Evolutionary conservation across 2,113 vertebrate species (phyloP).

Genomic region (cattle (Bos taurus)): DNA sequence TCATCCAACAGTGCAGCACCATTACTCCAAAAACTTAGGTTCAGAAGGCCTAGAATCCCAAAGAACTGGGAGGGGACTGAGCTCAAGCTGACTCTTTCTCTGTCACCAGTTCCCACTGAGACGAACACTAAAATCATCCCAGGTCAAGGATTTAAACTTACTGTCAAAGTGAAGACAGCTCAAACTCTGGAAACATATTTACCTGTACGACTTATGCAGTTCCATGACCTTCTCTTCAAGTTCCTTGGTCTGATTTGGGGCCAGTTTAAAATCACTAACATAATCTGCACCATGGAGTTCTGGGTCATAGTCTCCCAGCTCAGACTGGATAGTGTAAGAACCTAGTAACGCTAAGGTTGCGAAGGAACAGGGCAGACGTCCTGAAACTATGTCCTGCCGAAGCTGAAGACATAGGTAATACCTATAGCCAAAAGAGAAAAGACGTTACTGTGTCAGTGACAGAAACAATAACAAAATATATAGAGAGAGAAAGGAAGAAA

Average conservation of each 20-base stretch:
- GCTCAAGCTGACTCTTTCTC: not conserved
- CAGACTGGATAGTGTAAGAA: constrained; percentile 96
- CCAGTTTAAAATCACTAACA: constrained; percentile 91
- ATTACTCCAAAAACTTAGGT: constrained; percentile 3
- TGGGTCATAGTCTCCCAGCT: constrained; percentile 94
- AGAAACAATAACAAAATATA: not conserved
- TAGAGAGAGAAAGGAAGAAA: not conserved
- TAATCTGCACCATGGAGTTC: constrained; percentile 90
- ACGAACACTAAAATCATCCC: not conserved
- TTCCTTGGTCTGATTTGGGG: constrained; percentile 94
- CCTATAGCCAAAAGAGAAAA: constrained; percentile 72
- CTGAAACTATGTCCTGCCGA: constrained; percentile 91
- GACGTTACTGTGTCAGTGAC: not conserved
- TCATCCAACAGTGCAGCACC: not conserved
- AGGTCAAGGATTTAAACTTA: constrained; percentile 29
- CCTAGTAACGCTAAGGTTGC: constrained; percentile 95
- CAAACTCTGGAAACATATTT: constrained; percentile 17
- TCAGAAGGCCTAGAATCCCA: not conserved
- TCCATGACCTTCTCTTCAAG: constrained; percentile 97
- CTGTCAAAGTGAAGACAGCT: constrained; percentile 25
- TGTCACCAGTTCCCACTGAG: not conserved
- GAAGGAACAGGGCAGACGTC: constrained; percentile 95
- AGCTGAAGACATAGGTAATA: constrained; percentile 97
- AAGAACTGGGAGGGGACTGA: not conserved
- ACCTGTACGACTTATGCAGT: constrained; percentile 96